Base-by-base conservation (phyloP, 2,113 vertebrate species). In the Alexandromys fortis region DNA sequence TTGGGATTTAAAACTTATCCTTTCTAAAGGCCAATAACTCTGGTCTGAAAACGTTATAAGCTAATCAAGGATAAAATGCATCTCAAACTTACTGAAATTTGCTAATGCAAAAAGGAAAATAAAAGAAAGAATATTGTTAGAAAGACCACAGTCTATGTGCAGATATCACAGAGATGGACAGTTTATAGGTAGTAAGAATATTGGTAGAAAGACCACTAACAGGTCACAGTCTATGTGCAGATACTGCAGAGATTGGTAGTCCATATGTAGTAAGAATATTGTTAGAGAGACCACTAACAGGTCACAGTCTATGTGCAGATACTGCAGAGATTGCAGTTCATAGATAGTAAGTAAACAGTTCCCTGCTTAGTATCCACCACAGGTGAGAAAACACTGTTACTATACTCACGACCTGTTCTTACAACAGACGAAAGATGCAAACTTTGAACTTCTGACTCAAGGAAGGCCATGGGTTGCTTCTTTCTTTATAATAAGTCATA, bases 101-200 rank as follows among this genome's bases (percentile, higher is more conserved):
- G 33, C 76, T 91, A 90, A n/a, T 67, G 30, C 3, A 90, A 77
- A 93, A 93, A 45, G 8, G 45, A 92, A 95, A 81, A n/a, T 77
- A 88, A 94, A 94, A 78, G 33, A 79, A 89, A 78, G 24, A 97
- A 78, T 89, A 82, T 52, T 91, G 52, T 78, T 87, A 91, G 22
- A 93, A 21, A 17, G 21, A 75, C 89, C 45, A 63, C 55, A 58
- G 17, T 58, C 55, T 58, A 58, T 58, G 55, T 14, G 52, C 52
- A 55, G 52, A 55, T 14, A 55, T 16, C 12, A 11, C 12, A 52
- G 49, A 52, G 49, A 52, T 55, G 13, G 14, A 49, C 52, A 55
- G 52, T 55, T 55, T 3, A 55, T 55, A 55, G 61, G 91, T 49
- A 49, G 47, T 49, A 89, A 78, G 24, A 97, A 78, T 89, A 82